These are phyloP conservation scores for Apodemus sylvaticus DNA, from an alignment of 2,113 vertebrate species.

Conservation along the genomic window DNA sequence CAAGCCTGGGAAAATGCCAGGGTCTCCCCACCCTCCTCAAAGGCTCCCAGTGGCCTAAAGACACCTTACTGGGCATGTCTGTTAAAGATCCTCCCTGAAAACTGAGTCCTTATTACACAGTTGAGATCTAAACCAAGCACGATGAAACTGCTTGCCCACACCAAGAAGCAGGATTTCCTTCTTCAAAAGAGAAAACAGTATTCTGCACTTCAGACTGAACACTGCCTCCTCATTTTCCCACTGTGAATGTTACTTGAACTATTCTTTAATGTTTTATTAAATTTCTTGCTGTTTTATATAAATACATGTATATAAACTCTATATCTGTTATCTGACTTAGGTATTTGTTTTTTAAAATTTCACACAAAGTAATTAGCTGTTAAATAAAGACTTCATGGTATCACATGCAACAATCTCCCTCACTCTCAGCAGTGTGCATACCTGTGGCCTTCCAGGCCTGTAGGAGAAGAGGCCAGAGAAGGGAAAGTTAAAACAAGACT, in stretches of 20 bases:
- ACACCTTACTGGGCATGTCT: neutral
- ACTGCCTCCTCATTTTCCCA: neutral
- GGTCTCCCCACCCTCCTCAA: neutral
- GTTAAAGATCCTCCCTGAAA: neutral
- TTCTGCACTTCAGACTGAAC: constrained; percentile 8
- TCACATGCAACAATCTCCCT: neutral
- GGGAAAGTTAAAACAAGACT: neutral
- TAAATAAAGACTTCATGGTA: neutral
- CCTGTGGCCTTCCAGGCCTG: neutral
- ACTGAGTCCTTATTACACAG: neutral
- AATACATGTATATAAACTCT: neutral
- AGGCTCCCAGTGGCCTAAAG: neutral
- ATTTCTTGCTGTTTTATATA: constrained; percentile 21
- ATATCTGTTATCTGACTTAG: neutral
- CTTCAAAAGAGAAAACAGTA: neutral
- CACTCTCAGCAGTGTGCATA: neutral
- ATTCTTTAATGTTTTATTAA: constrained; percentile 11
- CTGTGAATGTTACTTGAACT: neutral
- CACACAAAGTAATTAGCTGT: neutral
- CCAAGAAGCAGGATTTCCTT: neutral
- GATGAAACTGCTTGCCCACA: neutral
- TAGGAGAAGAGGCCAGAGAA: neutral
- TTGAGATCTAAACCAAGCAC: neutral
- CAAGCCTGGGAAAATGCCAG: no score
- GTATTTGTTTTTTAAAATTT: neutral